Evolutionary conservation across 2,797 vertebrate genomes (phyloP), one percentile per base, ranked within the genome.

Genomic region (Pseudomugil tenellus): DNA sequence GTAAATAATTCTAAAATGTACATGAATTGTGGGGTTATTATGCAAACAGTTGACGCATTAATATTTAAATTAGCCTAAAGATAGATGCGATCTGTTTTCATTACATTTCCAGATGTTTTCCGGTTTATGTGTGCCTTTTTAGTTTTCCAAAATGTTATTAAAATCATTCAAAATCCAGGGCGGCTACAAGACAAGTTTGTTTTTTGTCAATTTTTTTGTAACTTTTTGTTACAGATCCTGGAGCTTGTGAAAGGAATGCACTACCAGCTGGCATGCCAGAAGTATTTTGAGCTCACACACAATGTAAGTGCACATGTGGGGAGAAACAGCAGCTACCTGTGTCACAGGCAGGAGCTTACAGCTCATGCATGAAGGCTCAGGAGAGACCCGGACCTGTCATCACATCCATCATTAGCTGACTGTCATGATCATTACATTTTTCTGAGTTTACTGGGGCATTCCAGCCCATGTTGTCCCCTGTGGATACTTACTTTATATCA

Each of bases 161-260:
- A 77, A 79, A 57, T 6, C 11, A 32, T 57, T 76, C 41, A 69
- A 12, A 69, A 67, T 63, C n/a, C 1, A 23, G 5, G n/a, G 19
- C 48, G 62, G 48, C 51, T 34, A 6, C 43, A 59, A 23, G 41
- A 14, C 26, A 53, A 66, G 34, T 23, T 62, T 29, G n/a, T n/a
- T n/a, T n/a, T n/a, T n/a, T n/a, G n/a, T n/a, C n/a, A n/a, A n/a
- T 46, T 19, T 26, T 41, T 41, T 41, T 12, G 37, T 39, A 31
- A n/a, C 54, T 65, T 59, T 61, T 71, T 69, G 32, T 80, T 80
- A 67, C 77, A 99, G 98, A 95, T 99, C 87, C 84, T 99, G 94
- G 98, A 99, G 67, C 91, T 99, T 88, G 96, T 99, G 74, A 98
- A 98, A 92, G 97, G 97, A 64, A 96, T 97, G 95, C 98, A 99